A percentile compares a stretch with the other conserved stretches of the same genome.
These are phyloP conservation scores for Coenonympha glycerion DNA, from an alignment of 2,888 invertebrate species.

Conservation along the genomic window DNA sequence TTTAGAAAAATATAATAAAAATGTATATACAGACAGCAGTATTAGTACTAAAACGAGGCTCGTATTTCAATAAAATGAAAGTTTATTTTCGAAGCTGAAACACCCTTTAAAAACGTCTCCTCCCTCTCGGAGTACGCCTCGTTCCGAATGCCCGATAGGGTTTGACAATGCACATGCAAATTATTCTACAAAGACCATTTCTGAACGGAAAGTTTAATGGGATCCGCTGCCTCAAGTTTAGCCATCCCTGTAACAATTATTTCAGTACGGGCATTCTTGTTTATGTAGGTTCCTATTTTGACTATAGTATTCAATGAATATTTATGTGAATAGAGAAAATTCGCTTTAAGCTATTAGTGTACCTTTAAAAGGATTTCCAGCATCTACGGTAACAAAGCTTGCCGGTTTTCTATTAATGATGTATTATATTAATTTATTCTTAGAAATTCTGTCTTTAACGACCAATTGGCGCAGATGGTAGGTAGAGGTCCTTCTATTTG, in stretches of 20 bases:
- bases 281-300: constrained; percentile 41
- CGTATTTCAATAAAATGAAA: too few relatives aligned
- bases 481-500: too few relatives aligned
- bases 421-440: background rate
- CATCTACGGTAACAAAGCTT: background rate
- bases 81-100: too few relatives aligned
- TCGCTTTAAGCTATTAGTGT: constrained; percentile 25
- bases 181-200: constrained; percentile 61
- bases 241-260: constrained; percentile 57
- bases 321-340: constrained; percentile 27
- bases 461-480: too few relatives aligned
- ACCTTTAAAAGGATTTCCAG: constrained; percentile 20
- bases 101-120: too few relatives aligned
- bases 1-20: too few relatives aligned
- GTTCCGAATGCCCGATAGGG: constrained; percentile 64
- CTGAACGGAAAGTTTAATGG: constrained; percentile 66
- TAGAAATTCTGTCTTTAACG: too few relatives aligned
- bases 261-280: constrained; percentile 42
- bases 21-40: too few relatives aligned
- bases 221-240: constrained; percentile 49
- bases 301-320: constrained; percentile 37
- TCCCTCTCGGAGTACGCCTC: too few relatives aligned
- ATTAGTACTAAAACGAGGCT: too few relatives aligned
- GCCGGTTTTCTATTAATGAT: background rate
- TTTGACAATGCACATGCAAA: constrained; percentile 74